These are phyloP conservation scores for Tychaedon coryphoeus DNA, from an alignment of 2,113 vertebrate genomes.

Conservation along the genomic window DNA sequence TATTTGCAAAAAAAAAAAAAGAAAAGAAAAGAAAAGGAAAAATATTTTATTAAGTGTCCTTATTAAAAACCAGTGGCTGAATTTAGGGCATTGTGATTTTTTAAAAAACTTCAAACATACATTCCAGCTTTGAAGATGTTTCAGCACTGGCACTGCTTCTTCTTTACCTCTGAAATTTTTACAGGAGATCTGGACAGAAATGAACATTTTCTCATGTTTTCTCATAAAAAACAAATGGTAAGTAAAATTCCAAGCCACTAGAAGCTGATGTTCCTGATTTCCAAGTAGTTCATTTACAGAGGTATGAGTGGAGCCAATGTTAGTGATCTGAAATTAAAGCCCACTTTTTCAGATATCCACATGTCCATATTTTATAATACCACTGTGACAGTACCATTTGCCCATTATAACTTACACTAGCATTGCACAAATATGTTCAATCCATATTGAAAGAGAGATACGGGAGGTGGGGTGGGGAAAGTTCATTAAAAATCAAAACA, in stretches of 20 bases:
- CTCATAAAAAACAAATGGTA: conserved; percentile 6
- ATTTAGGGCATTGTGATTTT: not conserved
- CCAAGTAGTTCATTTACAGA: not conserved
- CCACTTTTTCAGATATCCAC: not conserved
- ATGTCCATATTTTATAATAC: not conserved
- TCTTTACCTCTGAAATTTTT: conserved; percentile 12
- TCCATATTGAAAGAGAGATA: not conserved
- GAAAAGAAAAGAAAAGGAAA: not conserved
- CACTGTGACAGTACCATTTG: not conserved
- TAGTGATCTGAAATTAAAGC: not conserved
- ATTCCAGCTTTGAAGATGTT: conserved; percentile 36
- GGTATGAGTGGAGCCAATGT: not conserved
- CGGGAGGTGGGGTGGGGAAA: no score
- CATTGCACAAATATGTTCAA: not conserved
- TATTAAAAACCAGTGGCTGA: not conserved
- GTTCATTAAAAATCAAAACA: not conserved
- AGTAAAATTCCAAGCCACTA: not conserved
- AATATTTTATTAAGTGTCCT: not conserved
- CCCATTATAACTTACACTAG: not conserved
- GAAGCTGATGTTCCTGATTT: not conserved
- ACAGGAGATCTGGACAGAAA: conserved; percentile 23
- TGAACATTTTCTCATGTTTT: conserved; percentile 38
- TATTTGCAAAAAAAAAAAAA: not conserved
- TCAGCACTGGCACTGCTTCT: conserved; percentile 5
- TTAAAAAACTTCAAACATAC: conserved; percentile 3